These are phyloP conservation scores for Abscondita cerata DNA, from an alignment of 2,888 invertebrate genomes.

Conservation along the genomic window DNA sequence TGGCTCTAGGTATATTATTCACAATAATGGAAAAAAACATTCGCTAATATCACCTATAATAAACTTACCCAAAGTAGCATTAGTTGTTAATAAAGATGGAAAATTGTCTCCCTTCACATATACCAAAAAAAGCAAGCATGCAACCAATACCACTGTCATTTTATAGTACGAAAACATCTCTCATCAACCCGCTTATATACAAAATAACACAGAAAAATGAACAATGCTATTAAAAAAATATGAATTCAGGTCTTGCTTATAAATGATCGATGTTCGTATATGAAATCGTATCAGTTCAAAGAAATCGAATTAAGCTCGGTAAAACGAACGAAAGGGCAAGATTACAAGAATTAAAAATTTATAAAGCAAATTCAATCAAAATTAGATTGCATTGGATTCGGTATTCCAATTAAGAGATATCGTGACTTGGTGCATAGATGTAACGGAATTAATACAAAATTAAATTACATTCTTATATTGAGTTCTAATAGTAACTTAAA, in stretches of 20 bases:
- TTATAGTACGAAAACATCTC: slow-evolving; percentile 18
- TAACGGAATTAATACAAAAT: no score
- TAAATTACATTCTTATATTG: no score
- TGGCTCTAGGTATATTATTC: no score
- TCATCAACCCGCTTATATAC: slow-evolving; percentile 34
- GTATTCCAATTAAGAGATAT: no score
- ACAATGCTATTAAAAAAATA: no score
- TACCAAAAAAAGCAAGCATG: slow-evolving; percentile 25
- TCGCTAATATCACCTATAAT: no score
- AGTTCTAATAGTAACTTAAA: no score
- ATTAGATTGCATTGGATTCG: slow-evolving; percentile 8
- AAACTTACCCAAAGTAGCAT: slow-evolving; percentile 73
- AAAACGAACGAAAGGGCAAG: slow-evolving; percentile 29
- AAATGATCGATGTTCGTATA: slow-evolving; percentile 34
- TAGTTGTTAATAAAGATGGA: slow-evolving; percentile 75
- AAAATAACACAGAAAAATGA: slow-evolving; percentile 14
- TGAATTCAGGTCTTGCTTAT: slow-evolving; percentile 34
- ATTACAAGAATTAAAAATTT: slow-evolving; percentile 32
- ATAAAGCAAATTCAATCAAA: slow-evolving; percentile 37
- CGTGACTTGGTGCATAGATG: no score
- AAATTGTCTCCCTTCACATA: slow-evolving; percentile 60
- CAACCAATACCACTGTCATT: slow-evolving; percentile 40
- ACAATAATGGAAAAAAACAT: no score
- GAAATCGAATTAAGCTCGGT: slow-evolving; percentile 28
- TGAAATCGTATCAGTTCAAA: slow-evolving; percentile 28